These are phyloP conservation scores for Pimpla rufipes DNA, from an alignment of 2,888 invertebrate species.

Conservation along the genomic window DNA sequence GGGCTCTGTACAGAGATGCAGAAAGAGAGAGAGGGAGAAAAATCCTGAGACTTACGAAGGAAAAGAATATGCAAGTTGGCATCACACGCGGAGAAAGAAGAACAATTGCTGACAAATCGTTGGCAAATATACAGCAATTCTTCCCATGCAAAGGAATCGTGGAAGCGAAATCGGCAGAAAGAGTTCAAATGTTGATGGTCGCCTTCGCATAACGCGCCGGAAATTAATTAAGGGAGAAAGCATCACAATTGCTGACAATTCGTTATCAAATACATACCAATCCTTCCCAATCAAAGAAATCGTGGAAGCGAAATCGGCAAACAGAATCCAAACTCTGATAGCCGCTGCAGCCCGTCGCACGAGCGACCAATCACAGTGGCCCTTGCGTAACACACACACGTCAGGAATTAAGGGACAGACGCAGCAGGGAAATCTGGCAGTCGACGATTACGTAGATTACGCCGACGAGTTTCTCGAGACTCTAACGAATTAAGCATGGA, in stretches of 20 bases:
- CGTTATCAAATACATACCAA: too few relatives aligned
- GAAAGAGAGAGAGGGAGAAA: too few relatives aligned
- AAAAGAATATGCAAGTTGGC: neutral
- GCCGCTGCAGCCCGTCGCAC: neutral
- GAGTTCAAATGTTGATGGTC: too few relatives aligned
- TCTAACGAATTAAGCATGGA: constrained; percentile 44
- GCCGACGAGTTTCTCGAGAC: constrained; percentile 38
- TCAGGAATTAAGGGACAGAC: constrained; percentile 16
- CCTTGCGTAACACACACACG: neutral
- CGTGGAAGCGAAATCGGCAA: too few relatives aligned
- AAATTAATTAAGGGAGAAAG: too few relatives aligned
- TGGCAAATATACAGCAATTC: too few relatives aligned
- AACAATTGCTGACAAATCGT: neutral
- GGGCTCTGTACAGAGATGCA: constrained; percentile 8
- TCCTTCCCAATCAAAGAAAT: too few relatives aligned
- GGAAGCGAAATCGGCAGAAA: too few relatives aligned
- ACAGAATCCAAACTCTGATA: too few relatives aligned
- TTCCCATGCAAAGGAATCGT: too few relatives aligned
- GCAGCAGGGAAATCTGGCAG: constrained; percentile 35
- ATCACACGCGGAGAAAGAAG: neutral
- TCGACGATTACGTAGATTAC: constrained; percentile 50
- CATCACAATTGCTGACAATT: neutral
- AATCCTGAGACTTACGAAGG: neutral
- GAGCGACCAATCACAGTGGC: neutral
- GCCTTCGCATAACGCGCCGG: too few relatives aligned